Evolutionary conservation across 2,797 vertebrate genomes (phyloP).

Genomic region (Kryptolebias ocellatus): DNA sequence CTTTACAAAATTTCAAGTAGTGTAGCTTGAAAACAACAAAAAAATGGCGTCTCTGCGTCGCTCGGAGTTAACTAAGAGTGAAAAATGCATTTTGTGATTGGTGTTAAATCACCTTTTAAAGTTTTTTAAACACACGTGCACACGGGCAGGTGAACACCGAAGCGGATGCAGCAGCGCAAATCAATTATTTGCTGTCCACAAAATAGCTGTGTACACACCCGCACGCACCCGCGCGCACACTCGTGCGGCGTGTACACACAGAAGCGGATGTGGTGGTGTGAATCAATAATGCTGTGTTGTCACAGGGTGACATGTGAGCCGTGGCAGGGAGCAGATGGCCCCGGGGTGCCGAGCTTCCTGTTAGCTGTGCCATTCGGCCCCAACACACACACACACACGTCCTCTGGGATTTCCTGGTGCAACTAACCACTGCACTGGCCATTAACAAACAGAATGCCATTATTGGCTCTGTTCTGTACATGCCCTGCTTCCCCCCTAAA

Average conservation of each 20-base stretch:
- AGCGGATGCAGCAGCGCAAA: slow-evolving; percentile 75
- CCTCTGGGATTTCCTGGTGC: slow-evolving; percentile 73
- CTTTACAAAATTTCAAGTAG: too few relatives aligned
- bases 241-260: slow-evolving; percentile 55
- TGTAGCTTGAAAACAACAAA: too few relatives aligned
- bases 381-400: slow-evolving; percentile 40
- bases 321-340: slow-evolving; percentile 79
- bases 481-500: not conserved
- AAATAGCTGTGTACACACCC: slow-evolving; percentile 68
- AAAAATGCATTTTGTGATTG: slow-evolving; percentile 22
- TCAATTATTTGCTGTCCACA: slow-evolving; percentile 78
- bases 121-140: slow-evolving; percentile 29
- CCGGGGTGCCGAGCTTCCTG: slow-evolving; percentile 78
- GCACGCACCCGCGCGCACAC: slow-evolving; percentile 51
- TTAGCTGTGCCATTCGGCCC: slow-evolving; percentile 68
- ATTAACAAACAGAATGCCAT: slow-evolving; percentile 76
- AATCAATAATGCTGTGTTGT: slow-evolving; percentile 84
- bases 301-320: slow-evolving; percentile 81
- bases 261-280: slow-evolving; percentile 80
- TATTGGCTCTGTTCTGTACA: slow-evolving; percentile 64
- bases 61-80: too few relatives aligned
- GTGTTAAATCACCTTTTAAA: slow-evolving; percentile 23
- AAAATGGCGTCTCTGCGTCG: too few relatives aligned
- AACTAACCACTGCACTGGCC: slow-evolving; percentile 68
- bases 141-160: slow-evolving; percentile 62